A percentile compares a stretch with the other conserved stretches of the same genome.
phyloP scores from a whole-genome alignment of 1,140 invertebrate genomes.

The Acromyrmex heyeri region DNA sequence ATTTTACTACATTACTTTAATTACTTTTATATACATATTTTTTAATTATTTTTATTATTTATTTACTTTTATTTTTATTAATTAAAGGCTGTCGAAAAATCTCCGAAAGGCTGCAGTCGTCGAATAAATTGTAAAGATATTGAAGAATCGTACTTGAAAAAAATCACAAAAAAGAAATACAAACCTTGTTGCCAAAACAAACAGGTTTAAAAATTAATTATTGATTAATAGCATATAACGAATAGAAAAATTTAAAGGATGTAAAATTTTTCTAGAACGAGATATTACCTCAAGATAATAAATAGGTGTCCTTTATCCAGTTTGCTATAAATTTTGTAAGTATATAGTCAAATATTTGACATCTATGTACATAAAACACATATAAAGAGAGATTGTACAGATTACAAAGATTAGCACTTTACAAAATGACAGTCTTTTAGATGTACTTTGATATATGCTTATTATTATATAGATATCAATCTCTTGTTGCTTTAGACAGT shows the following conservation, averaged over 20 bases:
- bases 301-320: neutral
- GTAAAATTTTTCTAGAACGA: neutral
- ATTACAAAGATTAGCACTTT: slow-evolving; percentile 1
- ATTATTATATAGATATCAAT: neutral
- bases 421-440: neutral
- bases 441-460: neutral
- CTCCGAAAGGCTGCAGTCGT: slow-evolving; percentile 1
- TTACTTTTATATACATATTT: neutral
- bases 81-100: slow-evolving; percentile 2
- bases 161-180: neutral
- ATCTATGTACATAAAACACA: neutral
- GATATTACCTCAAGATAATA: neutral
- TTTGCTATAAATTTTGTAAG: slow-evolving; percentile 1
- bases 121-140: neutral
- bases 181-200: neutral
- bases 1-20: neutral
- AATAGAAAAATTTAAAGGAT: neutral
- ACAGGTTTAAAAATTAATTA: neutral
- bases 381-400: neutral
- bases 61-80: neutral
- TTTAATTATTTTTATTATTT: neutral
- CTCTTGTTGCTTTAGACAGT: neutral
- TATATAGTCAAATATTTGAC: neutral
- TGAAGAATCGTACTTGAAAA: neutral
- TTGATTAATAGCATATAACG: neutral